Conservation (phyloP, 2,888 invertebrate genomes). For the Eristalinus aeneus region DNA sequence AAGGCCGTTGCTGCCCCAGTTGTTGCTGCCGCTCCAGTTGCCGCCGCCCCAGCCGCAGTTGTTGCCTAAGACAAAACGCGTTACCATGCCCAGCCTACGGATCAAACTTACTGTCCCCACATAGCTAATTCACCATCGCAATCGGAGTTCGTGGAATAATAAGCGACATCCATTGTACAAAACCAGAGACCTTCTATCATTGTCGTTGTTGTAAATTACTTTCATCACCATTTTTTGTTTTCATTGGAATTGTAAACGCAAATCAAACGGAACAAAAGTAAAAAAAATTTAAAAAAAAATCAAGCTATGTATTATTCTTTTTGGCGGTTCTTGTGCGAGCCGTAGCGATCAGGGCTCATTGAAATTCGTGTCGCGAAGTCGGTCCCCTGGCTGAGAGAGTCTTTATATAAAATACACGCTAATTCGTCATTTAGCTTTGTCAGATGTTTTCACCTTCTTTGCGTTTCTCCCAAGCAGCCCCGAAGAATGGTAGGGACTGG, state of each 20-base stretch:
- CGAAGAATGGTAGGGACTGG: slow-evolving; percentile 17
- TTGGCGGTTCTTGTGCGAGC: not conserved
- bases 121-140: slow-evolving; percentile 68
- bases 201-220: slow-evolving; percentile 72
- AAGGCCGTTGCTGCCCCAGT: slow-evolving; percentile 78
- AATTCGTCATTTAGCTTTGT: slow-evolving; percentile 6
- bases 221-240: slow-evolving; percentile 59
- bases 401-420: slow-evolving; percentile 18
- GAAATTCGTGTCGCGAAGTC: slow-evolving; percentile 4
- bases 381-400: slow-evolving; percentile 10
- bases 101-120: slow-evolving; percentile 43
- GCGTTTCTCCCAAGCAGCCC: slow-evolving; percentile 7
- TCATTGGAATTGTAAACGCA: slow-evolving; percentile 48
- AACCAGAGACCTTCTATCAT: slow-evolving; percentile 68
- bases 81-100: slow-evolving; percentile 36
- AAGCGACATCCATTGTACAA: slow-evolving; percentile 79
- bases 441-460: slow-evolving; percentile 49
- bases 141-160: slow-evolving; percentile 73
- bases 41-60: slow-evolving; percentile 74
- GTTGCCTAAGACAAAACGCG: slow-evolving; percentile 46
- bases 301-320: slow-evolving; percentile 57
- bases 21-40: slow-evolving; percentile 72
- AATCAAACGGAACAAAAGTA: slow-evolving; percentile 35
- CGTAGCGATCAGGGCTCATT: slow-evolving; percentile 21
- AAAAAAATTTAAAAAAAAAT: slow-evolving; percentile 75